Percentiles rank a stretch among this genome's conserved stretches.
phyloP scores from a whole-genome alignment of 2,113 vertebrate species.

The Sturnira hondurensis region DNA sequence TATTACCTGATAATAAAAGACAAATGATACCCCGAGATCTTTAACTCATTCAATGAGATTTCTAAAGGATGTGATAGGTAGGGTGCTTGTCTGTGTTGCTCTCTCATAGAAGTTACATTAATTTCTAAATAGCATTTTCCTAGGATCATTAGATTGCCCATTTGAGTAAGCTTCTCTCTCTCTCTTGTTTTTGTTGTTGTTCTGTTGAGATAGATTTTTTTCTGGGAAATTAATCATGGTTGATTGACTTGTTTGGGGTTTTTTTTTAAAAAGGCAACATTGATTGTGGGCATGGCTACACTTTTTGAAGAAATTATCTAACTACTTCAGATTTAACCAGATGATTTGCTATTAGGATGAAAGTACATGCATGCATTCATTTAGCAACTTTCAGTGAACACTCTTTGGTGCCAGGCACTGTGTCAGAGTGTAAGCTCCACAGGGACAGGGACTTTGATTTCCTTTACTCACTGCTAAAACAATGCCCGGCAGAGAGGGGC shows the following conservation, averaged over 20 bases:
- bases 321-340: neutral
- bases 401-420: neutral
- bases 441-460: neutral
- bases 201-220: neutral
- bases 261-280: neutral
- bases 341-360: neutral
- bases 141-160: neutral
- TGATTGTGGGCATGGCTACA: neutral
- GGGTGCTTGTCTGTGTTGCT: neutral
- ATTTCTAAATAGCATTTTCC: neutral
- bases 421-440: neutral
- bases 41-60: neutral
- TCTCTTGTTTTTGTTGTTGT: neutral
- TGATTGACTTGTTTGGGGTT: neutral
- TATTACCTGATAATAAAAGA: neutral
- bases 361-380: accelerated
- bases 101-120: neutral
- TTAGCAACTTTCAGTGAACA: neutral
- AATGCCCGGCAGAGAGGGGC: too few species aligned
- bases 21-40: neutral
- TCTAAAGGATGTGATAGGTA: neutral
- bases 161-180: neutral
- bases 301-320: neutral
- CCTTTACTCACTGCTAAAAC: neutral
- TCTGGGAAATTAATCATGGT: neutral